A percentile compares a stretch with the other conserved stretches of the same genome.
Conservation (phyloP, 2,888 invertebrate genomes). For the Hydriomena furcata region DNA sequence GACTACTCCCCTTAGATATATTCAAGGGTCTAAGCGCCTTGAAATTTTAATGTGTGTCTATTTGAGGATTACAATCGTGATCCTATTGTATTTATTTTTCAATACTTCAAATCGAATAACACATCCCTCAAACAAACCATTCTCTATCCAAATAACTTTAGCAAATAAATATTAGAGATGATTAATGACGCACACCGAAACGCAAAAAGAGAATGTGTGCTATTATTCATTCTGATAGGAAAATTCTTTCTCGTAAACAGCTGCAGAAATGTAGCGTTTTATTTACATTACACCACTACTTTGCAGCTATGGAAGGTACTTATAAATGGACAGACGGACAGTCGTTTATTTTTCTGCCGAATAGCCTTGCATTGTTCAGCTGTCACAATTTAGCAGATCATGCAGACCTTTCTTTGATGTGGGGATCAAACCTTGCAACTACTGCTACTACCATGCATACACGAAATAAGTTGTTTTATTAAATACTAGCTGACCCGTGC, state of each 20-base stretch:
- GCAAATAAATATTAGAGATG: conserved; percentile 38
- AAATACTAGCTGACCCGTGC: too few species aligned
- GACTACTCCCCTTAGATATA: too few species aligned
- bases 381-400: too few species aligned
- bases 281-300: conserved; percentile 1
- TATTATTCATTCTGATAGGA: conserved; percentile 47
- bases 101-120: conserved; percentile 4
- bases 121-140: conserved; percentile 22
- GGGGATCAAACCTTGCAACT: too few species aligned
- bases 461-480: too few species aligned
- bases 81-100: too few species aligned
- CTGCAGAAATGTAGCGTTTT: conserved; percentile 18
- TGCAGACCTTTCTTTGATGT: too few species aligned
- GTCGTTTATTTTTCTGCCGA: not conserved
- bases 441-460: too few species aligned
- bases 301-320: not conserved
- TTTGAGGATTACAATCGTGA: too few species aligned
- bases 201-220: conserved; percentile 34
- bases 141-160: conserved; percentile 30
- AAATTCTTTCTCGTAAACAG: conserved; percentile 34
- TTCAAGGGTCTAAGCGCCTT: not conserved
- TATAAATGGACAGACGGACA: not conserved
- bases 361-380: too few species aligned
- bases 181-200: conserved; percentile 41
- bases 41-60: too few species aligned